These are phyloP conservation scores for Trachelus tabidus DNA, from an alignment of 2,888 invertebrate genomes.

Conservation along the genomic window DNA sequence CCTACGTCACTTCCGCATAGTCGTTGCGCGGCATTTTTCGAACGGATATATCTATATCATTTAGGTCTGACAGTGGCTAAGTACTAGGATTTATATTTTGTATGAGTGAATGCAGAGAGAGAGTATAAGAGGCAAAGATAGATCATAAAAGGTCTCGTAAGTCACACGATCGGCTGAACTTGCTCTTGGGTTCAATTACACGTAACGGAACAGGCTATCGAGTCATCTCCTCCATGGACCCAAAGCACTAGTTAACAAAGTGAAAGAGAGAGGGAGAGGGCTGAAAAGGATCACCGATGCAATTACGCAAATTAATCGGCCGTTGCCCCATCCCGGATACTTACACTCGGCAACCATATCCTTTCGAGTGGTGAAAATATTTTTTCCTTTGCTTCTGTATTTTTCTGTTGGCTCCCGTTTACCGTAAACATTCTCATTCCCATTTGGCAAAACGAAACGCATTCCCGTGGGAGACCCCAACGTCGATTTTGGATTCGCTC, in stretches of 20 bases:
- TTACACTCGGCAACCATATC: not conserved
- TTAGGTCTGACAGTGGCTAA: not conserved
- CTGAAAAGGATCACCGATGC: not conserved
- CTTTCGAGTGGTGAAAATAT: not conserved
- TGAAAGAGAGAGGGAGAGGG: not conserved
- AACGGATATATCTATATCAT: not conserved
- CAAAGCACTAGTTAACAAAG: not conserved
- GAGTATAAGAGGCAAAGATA: not conserved
- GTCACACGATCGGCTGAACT: not conserved
- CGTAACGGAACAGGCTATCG: not conserved
- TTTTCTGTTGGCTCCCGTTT: not conserved
- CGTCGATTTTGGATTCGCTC: not conserved
- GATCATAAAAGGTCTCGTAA: not conserved
- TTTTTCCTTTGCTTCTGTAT: not conserved
- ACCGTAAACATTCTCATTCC: not conserved
- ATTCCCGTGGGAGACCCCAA: not conserved
- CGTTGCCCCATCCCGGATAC: not conserved
- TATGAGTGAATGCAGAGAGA: not conserved
- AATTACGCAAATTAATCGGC: conserved; percentile 1
- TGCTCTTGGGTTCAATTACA: not conserved
- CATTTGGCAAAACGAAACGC: conserved; percentile 7
- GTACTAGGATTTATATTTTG: not conserved
- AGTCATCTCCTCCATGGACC: not conserved
- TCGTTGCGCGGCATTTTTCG: not conserved
- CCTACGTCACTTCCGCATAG: not conserved